These are phyloP conservation scores for Sceloporus tristichus DNA, from an alignment of 2,113 vertebrate genomes.

Conservation along the genomic window DNA sequence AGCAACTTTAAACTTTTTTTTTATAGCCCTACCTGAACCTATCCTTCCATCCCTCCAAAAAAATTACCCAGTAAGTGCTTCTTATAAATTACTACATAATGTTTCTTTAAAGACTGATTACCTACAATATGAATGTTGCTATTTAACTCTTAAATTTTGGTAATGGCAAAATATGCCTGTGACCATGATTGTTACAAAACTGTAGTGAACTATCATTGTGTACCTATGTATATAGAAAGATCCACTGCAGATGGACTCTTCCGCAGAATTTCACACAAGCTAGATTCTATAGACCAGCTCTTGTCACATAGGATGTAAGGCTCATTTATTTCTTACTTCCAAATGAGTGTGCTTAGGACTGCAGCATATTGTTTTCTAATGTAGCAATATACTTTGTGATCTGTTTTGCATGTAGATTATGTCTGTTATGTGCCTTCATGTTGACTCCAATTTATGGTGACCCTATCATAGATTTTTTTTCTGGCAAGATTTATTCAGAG, in stretches of 20 bases:
- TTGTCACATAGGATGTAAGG: constrained; percentile 13
- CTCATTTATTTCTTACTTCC: constrained; percentile 18
- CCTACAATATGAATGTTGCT: constrained; percentile 54
- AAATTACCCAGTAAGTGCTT: constrained; percentile 92
- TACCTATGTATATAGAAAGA: not conserved
- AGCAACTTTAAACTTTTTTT: constrained; percentile 76
- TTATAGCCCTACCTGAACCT: constrained; percentile 89
- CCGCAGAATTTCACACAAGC: constrained; percentile 19
- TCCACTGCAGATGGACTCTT: constrained; percentile 24
- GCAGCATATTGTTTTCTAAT: not conserved
- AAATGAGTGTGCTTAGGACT: constrained; percentile 2
- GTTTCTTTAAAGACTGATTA: constrained; percentile 59
- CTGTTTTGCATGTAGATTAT: not conserved
- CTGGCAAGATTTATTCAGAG: no score
- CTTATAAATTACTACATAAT: constrained; percentile 75
- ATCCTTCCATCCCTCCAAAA: constrained; percentile 94
- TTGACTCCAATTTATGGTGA: no score
- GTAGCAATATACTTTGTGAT: not conserved
- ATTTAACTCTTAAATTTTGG: constrained; percentile 51
- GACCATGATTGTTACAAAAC: constrained; percentile 19
- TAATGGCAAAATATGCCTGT: constrained; percentile 50
- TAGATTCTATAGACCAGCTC: not conserved
- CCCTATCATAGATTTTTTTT: no score
- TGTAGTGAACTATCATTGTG: not conserved
- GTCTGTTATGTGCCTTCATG: no score